phyloP scores from a whole-genome alignment of 2,113 vertebrate species.

The Triplophysa tibetana region DNA sequence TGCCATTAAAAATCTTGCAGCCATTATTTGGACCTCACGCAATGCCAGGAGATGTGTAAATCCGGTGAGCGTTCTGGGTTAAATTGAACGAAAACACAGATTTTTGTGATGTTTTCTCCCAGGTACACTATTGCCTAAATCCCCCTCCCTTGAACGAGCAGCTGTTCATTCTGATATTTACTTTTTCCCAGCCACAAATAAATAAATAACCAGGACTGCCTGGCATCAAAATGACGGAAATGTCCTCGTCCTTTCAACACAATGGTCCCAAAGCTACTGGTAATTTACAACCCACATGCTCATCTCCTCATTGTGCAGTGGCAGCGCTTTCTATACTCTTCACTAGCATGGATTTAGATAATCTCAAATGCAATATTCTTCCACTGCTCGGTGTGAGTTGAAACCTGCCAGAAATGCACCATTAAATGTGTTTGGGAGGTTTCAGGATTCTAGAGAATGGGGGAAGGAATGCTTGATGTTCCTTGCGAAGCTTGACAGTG shows the following conservation, averaged over 20 bases:
- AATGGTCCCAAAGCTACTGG: slow-evolving; percentile 8
- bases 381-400: background rate
- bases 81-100: slow-evolving; percentile 10
- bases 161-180: slow-evolving; percentile 23
- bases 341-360: slow-evolving; percentile 29
- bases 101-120: background rate
- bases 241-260: slow-evolving; percentile 6
- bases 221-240: slow-evolving; percentile 6
- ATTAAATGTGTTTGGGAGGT: slow-evolving; percentile 19
- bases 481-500: slow-evolving; percentile 22
- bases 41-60: slow-evolving; percentile 21
- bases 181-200: background rate
- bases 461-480: slow-evolving; percentile 12
- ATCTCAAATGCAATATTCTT: slow-evolving; percentile 30
- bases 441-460: slow-evolving; percentile 21
- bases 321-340: slow-evolving; percentile 13
- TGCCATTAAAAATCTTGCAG: background rate
- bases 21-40: slow-evolving; percentile 4
- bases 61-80: background rate
- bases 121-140: background rate
- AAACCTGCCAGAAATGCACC: slow-evolving; percentile 2
- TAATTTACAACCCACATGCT: background rate
- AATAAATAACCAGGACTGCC: background rate
- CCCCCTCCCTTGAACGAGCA: background rate
- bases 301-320: background rate